These are phyloP conservation scores for Holothuria scabra DNA, from an alignment of 53 echinoderm and acorn worm species.

Conservation along the genomic window DNA sequence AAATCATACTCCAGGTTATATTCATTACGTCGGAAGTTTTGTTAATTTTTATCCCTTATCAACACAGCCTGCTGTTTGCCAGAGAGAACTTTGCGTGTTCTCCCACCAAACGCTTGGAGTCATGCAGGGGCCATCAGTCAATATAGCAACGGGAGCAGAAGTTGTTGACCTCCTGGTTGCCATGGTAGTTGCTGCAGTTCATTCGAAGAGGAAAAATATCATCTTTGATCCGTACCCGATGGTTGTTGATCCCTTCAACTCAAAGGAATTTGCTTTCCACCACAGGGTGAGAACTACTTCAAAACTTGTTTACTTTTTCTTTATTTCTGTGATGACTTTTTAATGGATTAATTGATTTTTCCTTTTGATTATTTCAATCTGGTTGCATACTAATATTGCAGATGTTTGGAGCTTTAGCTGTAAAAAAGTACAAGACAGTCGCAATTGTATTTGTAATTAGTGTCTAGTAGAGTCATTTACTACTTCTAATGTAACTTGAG, in stretches of 20 bases:
- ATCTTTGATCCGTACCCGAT: constrained; percentile 98
- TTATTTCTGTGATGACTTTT: no score
- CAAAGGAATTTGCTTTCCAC: constrained; percentile 90
- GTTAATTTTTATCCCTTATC: background rate
- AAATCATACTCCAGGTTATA: no score
- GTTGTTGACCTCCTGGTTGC: constrained; percentile 97
- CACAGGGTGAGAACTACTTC: constrained; percentile 67
- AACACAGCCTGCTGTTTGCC: constrained; percentile 94
- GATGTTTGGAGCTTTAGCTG: no score
- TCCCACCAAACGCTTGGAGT: constrained; percentile 95
- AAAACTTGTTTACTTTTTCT: no score
- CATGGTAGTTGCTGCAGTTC: constrained; percentile 88
- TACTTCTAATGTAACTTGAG: no score
- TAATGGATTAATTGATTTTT: no score
- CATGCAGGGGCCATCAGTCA: constrained; percentile 93
- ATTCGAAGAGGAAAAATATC: constrained; percentile 79
- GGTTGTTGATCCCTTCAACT: constrained; percentile 89
- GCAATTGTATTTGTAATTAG: no score
- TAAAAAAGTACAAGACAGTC: no score
- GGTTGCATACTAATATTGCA: no score
- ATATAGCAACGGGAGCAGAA: constrained; percentile 96
- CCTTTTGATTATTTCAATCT: no score
- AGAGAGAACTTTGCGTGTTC: constrained; percentile 97
- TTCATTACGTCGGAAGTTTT: background rate
- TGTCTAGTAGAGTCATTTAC: no score